A percentile compares a stretch with the other conserved stretches of the same genome.
Evolutionary conservation across 2,113 vertebrate genomes (phyloP).

Genomic region (Nycticryphes semicollaris): DNA sequence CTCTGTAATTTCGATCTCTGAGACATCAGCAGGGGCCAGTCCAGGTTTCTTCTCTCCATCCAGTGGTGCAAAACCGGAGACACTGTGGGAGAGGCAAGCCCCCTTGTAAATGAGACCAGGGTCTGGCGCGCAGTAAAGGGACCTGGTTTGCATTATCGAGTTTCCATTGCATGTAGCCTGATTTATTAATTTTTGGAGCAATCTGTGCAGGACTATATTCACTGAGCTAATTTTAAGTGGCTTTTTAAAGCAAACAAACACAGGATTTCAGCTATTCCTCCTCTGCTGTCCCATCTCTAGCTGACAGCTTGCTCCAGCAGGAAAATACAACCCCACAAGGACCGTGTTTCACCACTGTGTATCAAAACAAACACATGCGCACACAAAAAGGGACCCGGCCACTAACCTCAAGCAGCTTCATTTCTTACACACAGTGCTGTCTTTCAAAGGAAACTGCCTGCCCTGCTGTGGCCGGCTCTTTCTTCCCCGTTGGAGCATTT

Average conservation of each 20-base stretch:
- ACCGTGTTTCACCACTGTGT: background rate
- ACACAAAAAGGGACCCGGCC: background rate
- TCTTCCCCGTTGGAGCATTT: background rate
- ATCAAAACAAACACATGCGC: background rate
- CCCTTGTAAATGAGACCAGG: background rate
- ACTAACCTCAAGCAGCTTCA: background rate
- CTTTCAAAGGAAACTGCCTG: background rate
- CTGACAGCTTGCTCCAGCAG: conserved; percentile 20
- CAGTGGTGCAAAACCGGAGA: background rate
- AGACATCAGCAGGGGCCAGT: background rate
- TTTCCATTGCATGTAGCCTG: background rate
- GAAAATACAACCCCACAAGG: background rate
- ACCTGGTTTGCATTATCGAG: conserved; percentile 6
- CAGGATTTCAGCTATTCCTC: background rate
- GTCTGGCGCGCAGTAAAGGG: background rate
- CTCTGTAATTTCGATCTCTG: background rate
- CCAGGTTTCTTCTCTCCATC: background rate
- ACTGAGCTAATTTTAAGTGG: conserved; percentile 30
- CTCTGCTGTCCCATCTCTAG: background rate
- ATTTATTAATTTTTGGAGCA: conserved; percentile 26
- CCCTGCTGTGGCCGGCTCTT: background rate
- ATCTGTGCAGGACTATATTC: background rate
- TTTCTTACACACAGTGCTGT: background rate
- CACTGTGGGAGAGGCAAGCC: background rate
- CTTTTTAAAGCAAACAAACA: conserved; percentile 55